Conservation (phyloP, 2,113 vertebrate species). For the Neopipo cinnamomea region DNA sequence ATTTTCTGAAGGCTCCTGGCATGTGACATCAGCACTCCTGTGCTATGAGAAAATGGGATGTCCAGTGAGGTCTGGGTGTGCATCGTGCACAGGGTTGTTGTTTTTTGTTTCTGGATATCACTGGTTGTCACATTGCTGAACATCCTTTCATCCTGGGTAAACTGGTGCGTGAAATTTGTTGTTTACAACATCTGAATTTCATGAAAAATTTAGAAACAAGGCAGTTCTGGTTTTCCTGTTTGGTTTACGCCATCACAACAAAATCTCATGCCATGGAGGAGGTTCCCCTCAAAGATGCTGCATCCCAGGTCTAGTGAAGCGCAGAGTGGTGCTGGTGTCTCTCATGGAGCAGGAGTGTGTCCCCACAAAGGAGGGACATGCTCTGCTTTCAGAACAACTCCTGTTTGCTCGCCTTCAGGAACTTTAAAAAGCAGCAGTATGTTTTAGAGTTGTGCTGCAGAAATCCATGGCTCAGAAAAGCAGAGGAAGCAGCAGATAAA, state of each 20-base stretch:
- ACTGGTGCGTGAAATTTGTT: not conserved
- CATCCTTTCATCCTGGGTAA: not conserved
- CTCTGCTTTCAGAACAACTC: not conserved
- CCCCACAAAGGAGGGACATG: fast-evolving
- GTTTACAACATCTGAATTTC: not conserved
- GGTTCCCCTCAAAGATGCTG: not conserved
- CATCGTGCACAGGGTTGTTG: not conserved
- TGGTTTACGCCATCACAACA: not conserved
- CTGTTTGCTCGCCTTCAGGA: not conserved
- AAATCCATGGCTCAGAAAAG: fast-evolving
- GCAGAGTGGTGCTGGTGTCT: not conserved
- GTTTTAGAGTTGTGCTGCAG: not conserved
- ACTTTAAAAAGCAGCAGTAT: fast-evolving
- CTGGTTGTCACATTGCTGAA: not conserved
- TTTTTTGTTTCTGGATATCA: not conserved
- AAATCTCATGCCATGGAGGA: fast-evolving
- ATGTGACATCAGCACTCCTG: not conserved
- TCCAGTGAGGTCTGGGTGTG: not conserved
- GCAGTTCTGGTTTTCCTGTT: not conserved
- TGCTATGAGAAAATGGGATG: not conserved
- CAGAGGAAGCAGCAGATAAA: not conserved
- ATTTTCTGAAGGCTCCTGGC: not conserved
- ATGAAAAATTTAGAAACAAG: not conserved
- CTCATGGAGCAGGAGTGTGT: not conserved
- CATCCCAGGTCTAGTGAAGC: not conserved